A percentile compares a stretch with the other conserved stretches of the same genome.
These are phyloP conservation scores for Neotoma lepida DNA, from an alignment of 2,113 vertebrate species.

Conservation along the genomic window DNA sequence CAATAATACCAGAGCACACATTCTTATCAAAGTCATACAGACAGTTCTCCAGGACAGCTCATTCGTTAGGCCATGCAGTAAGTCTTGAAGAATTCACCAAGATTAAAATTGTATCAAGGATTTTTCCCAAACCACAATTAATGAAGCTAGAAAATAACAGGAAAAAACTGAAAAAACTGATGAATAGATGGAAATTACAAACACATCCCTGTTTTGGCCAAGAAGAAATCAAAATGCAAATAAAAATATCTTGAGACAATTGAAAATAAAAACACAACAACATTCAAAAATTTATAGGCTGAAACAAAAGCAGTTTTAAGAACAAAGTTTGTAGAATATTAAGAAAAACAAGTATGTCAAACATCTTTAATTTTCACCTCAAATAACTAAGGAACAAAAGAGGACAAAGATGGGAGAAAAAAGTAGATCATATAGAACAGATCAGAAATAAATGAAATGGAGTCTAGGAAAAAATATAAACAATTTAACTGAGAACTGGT, in stretches of 20 bases:
- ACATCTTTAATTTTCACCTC: background rate
- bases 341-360: background rate
- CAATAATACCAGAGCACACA: background rate
- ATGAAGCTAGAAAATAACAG: background rate
- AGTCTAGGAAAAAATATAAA: background rate
- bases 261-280: background rate
- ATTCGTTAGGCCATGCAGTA: background rate
- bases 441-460: background rate
- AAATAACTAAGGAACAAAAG: background rate
- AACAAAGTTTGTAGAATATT: background rate
- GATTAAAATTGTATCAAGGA: background rate
- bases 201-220: background rate
- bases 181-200: background rate
- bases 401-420: background rate
- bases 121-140: background rate
- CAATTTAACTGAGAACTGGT: background rate
- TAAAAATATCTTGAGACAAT: background rate
- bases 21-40: background rate
- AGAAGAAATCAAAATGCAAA: background rate
- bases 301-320: background rate
- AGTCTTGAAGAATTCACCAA: background rate
- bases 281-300: background rate
- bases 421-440: background rate
- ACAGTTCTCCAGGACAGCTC: background rate
- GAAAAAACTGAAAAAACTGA: background rate